Base-by-base conservation (phyloP, 37 sponge, comb jelly and placozoan genomes). In the Spongilla lacustris region DNA sequence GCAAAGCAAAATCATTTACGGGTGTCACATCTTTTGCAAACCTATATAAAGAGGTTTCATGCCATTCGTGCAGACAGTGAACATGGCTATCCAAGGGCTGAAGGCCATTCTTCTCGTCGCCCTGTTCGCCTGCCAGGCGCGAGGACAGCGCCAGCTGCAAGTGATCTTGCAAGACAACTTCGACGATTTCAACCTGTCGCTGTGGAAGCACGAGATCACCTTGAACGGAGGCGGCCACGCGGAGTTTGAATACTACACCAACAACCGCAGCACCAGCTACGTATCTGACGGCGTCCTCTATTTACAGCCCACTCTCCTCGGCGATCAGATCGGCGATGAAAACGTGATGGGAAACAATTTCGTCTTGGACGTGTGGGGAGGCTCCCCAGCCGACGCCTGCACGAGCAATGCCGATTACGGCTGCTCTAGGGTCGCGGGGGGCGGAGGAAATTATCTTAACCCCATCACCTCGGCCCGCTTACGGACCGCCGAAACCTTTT, bases 181-280 rank as follows among this genome's bases (percentile, higher is more conserved):
- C 22, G 69, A 87, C 10, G 69, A 79, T 28, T 84, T 92, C 81
- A 83, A 92, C 82, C 67, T 92, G 33, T 80, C 66, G 21, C 69
- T 84, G 17, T 92, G 92, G 92, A 78, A 92, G 71, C 92, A 92
- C 66, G 92, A 87, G 69, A 17, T 91, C 24, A 91, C 92, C 13
- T 36, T 91, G 29, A 49, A 73, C 14, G 92, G 92, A 23, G 92
- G 88, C 9, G 92, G 92, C 29, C 87, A 91, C 81, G 83, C 73
- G 80, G 92, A 91, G 75, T 91, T 87, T 48, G 83, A 91, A 74
- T 75, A 69, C 24, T 91, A 91, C 75, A 78, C 67, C 67, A 91
- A 91, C 75, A 91, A 91, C 67, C 78, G 92, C 29, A 68, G 69
- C 68, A 86, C 81, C 87, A 93, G 93, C 74, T 93, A 82, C 76